A percentile compares a stretch with the other conserved stretches of the same genome.
These are phyloP conservation scores for Melanerpes formicivorus DNA, from an alignment of 2,113 vertebrate species.

Conservation along the genomic window DNA sequence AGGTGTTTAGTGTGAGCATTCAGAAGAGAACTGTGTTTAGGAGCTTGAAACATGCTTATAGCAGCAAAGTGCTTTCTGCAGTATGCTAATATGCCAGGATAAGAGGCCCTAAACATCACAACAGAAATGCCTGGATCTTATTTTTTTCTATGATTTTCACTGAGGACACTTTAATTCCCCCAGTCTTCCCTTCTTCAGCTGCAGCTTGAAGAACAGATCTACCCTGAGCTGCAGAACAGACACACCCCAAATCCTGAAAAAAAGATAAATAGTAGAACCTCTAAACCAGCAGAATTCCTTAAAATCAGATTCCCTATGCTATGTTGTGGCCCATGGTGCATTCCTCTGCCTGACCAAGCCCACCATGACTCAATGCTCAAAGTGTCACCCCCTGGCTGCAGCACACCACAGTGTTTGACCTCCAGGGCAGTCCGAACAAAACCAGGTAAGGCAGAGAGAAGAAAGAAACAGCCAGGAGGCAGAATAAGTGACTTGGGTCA, in stretches of 20 bases:
- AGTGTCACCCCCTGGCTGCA: fast-evolving
- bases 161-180: fast-evolving
- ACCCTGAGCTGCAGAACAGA: background rate
- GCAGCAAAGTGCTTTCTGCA: background rate
- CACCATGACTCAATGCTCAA: fast-evolving
- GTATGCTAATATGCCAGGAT: background rate
- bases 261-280: background rate
- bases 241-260: background rate
- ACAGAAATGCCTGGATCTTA: background rate
- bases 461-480: background rate
- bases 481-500: background rate
- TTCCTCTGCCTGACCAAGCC: background rate
- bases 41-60: background rate
- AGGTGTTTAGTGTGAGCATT: background rate
- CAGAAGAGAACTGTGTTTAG: background rate
- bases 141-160: background rate
- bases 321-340: fast-evolving
- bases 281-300: background rate
- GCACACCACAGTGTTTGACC: fast-evolving
- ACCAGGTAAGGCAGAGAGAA: fast-evolving
- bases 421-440: background rate
- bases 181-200: background rate
- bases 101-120: background rate
- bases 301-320: background rate
- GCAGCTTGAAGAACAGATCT: background rate